phyloP scores from a whole-genome alignment of 2,888 invertebrate genomes.

The Alitta virens region DNA sequence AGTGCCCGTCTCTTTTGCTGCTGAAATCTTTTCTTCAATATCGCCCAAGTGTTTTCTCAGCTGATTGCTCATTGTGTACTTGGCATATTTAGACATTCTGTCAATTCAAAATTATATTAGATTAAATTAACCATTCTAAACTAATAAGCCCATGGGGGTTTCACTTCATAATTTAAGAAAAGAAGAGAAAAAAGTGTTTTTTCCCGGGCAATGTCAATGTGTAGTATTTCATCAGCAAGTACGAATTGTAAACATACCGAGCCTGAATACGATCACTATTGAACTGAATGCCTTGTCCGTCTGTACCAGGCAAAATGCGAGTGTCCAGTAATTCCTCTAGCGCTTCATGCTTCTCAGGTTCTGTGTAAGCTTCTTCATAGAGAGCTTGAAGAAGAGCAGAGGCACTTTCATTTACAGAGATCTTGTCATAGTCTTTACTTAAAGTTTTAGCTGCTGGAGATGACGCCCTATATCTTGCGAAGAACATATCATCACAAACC shows the following conservation, averaged over 20 bases:
- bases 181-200: too few relatives aligned
- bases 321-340: constrained; percentile 49
- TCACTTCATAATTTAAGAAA: too few relatives aligned
- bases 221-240: too few relatives aligned
- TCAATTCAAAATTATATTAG: neutral
- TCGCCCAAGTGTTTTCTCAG: constrained; percentile 44
- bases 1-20: constrained; percentile 41
- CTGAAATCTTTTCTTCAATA: constrained; percentile 44
- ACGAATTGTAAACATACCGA: constrained; percentile 41
- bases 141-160: too few relatives aligned
- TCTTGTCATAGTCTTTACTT: constrained; percentile 26
- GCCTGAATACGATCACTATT: constrained; percentile 42
- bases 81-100: constrained; percentile 34
- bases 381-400: constrained; percentile 39
- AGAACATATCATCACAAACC: constrained; percentile 53
- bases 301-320: constrained; percentile 43
- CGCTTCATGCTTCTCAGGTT: constrained; percentile 45
- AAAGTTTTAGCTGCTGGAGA: constrained; percentile 31
- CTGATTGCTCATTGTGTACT: constrained; percentile 41
- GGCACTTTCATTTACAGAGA: constrained; percentile 31
- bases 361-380: constrained; percentile 45
- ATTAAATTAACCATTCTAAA: too few relatives aligned
- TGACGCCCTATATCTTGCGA: constrained; percentile 42
- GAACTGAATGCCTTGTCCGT: constrained; percentile 44
- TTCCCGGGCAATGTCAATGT: too few relatives aligned